These are phyloP conservation scores for Miltochrista miniata DNA, from an alignment of 2,888 invertebrate species.

Conservation along the genomic window DNA sequence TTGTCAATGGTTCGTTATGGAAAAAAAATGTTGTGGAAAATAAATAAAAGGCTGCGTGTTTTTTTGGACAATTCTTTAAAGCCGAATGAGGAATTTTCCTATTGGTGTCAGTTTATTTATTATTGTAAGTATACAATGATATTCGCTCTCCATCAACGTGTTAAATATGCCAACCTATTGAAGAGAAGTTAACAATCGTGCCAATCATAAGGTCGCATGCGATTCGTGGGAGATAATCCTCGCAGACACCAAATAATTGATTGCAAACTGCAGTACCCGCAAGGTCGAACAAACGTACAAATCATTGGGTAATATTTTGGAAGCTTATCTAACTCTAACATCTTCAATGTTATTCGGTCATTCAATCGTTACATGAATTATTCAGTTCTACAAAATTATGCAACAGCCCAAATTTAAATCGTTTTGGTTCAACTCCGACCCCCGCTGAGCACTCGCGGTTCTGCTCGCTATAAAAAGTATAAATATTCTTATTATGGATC, in stretches of 20 bases:
- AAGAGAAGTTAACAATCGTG: conserved; percentile 29
- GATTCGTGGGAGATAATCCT: conserved; percentile 39
- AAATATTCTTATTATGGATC: conserved; percentile 43
- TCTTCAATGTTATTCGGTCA: conserved; percentile 50
- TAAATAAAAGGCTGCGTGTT: too few relatives aligned
- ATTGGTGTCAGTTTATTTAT: too few relatives aligned
- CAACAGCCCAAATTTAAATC: conserved; percentile 74
- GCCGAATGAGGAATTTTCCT: too few relatives aligned
- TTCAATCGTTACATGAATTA: conserved; percentile 66
- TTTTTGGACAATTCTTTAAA: too few relatives aligned
- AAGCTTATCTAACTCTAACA: conserved; percentile 54
- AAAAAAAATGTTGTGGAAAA: too few relatives aligned
- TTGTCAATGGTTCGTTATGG: too few relatives aligned
- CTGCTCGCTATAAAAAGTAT: conserved; percentile 49
- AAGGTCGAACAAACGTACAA: conserved; percentile 50
- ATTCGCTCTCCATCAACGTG: too few relatives aligned
- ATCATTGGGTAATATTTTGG: conserved; percentile 56
- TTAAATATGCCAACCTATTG: conserved; percentile 9
- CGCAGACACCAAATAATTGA: conserved; percentile 43
- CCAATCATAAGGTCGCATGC: conserved; percentile 31
- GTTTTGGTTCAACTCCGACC: conserved; percentile 61
- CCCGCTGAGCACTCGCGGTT: conserved; percentile 54
- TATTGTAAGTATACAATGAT: too few relatives aligned
- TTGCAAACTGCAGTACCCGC: conserved; percentile 47
- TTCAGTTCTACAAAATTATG: conserved; percentile 71